Conservation (phyloP, 1,140 invertebrate genomes). For the Caligus rogercresseyi region DNA sequence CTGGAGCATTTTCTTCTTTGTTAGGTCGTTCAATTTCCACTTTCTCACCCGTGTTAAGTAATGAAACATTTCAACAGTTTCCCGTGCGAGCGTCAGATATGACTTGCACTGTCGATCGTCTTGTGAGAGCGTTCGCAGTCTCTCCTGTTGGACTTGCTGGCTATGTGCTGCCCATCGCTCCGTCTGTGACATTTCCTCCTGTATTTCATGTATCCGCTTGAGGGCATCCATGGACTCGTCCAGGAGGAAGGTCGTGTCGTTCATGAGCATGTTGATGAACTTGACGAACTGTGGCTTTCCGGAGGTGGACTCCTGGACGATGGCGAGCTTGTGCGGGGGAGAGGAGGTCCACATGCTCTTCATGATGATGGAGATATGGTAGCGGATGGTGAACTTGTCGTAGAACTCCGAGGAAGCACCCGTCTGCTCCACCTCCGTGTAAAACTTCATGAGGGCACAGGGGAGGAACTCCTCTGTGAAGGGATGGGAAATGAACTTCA, state of each 20-base stretch:
- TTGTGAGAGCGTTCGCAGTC: constrained; percentile 55
- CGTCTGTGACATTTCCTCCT: constrained; percentile 59
- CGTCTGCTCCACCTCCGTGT: constrained; percentile 92
- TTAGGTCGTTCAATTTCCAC: too few relatives aligned
- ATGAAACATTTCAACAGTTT: constrained; percentile 96
- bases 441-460: constrained; percentile 88
- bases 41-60: constrained; percentile 55
- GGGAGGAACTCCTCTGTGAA: constrained; percentile 62
- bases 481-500: constrained; percentile 59
- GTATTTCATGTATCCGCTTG: constrained; percentile 82
- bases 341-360: constrained; percentile 42
- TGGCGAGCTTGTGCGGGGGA: constrained; percentile 31
- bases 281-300: constrained; percentile 90
- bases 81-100: constrained; percentile 79
- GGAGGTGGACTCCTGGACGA: constrained; percentile 39
- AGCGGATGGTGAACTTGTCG: constrained; percentile 94
- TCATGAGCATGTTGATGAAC: constrained; percentile 98
- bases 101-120: constrained; percentile 84
- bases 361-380: constrained; percentile 89
- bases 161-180: constrained; percentile 44
- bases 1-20: too few relatives aligned
- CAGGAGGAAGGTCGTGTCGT: constrained; percentile 89
- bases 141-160: constrained; percentile 52
- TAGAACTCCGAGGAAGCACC: constrained; percentile 95
- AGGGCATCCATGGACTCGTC: constrained; percentile 88